These are phyloP conservation scores for Pangasius sanitwongsei DNA, from an alignment of 2,797 vertebrate species.

Conservation along the genomic window DNA sequence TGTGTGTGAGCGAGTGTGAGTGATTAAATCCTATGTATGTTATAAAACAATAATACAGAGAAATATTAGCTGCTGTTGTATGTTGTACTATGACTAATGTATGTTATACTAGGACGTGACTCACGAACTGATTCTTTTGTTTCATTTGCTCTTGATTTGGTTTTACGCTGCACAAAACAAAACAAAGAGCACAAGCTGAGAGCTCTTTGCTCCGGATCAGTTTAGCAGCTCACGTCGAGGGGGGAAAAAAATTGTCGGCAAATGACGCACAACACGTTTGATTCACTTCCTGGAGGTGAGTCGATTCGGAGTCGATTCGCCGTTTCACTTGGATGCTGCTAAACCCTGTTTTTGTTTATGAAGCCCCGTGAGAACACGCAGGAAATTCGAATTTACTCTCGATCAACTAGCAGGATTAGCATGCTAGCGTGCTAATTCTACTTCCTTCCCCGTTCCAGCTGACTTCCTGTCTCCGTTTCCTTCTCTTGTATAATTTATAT, in stretches of 20 bases:
- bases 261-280: neutral
- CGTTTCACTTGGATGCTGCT: neutral
- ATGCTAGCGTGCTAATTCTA: neutral
- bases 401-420: neutral
- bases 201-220: neutral
- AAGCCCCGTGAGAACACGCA: neutral
- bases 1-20: neutral
- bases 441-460: neutral
- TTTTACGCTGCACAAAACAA: neutral
- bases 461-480: neutral
- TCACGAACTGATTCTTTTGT: neutral
- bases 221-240: neutral
- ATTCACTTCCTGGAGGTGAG: neutral
- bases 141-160: neutral
- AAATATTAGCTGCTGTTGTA: neutral
- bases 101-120: neutral
- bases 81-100: neutral
- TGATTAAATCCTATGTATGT: neutral
- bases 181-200: neutral
- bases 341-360: neutral
- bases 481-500: too few species aligned
- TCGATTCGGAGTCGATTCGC: neutral
- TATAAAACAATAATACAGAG: neutral
- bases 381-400: neutral
- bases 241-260: neutral